These are phyloP conservation scores for Lasioglossum figueresi DNA, from an alignment of 2,888 invertebrate genomes.

Conservation along the genomic window DNA sequence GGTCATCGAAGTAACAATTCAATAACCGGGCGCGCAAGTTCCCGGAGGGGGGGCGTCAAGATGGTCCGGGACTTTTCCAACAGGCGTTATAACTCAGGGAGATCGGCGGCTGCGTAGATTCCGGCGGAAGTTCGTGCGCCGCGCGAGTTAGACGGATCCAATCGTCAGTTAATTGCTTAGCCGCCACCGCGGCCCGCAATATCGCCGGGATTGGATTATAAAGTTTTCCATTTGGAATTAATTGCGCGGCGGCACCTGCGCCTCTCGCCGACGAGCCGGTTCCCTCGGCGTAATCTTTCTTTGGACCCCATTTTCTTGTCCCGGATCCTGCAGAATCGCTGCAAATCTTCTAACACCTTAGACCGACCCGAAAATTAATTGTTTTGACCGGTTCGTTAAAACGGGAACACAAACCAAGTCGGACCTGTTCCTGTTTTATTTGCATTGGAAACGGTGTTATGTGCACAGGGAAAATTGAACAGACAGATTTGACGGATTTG, in stretches of 20 bases:
- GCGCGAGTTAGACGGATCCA: constrained; percentile 73
- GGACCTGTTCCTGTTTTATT: not conserved
- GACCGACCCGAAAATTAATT: not conserved
- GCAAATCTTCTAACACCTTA: not conserved
- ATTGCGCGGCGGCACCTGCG: constrained; percentile 70
- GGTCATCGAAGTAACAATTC: constrained; percentile 10
- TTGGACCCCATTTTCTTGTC: constrained; percentile 12
- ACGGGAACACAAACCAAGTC: not conserved
- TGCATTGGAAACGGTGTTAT: too few relatives aligned
- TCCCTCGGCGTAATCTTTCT: constrained; percentile 49
- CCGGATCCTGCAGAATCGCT: not conserved
- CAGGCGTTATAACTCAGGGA: constrained; percentile 36
- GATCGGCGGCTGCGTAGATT: constrained; percentile 36
- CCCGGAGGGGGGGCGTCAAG: not conserved
- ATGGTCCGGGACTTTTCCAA: constrained; percentile 11
- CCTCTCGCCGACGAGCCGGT: constrained; percentile 20
- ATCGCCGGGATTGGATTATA: constrained; percentile 74
- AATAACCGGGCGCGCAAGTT: constrained; percentile 1
- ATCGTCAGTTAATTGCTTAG: constrained; percentile 80
- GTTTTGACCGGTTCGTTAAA: not conserved
- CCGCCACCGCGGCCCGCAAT: constrained; percentile 72
- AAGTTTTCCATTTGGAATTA: constrained; percentile 76
- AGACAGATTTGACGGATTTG: too few relatives aligned
- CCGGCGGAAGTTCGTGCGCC: constrained; percentile 43
- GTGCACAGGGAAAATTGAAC: too few relatives aligned